Evolutionary conservation across 2,888 invertebrate genomes (phyloP), one percentile per base, ranked within the genome.

Genomic region (Ommatoiulus sabulosus): DNA sequence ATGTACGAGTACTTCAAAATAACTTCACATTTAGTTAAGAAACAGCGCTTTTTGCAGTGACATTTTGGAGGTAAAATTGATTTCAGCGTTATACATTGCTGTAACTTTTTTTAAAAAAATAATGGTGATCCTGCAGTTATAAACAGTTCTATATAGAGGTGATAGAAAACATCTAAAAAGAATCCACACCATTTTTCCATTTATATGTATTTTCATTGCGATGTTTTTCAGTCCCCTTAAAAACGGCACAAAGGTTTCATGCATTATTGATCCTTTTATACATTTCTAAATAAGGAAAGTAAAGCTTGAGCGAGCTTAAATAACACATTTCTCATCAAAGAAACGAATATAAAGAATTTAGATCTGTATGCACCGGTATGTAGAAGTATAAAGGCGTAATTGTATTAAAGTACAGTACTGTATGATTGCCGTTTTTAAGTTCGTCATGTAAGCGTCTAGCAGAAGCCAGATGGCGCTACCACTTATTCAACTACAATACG

Each of bases 281-380:
- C 44, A 12, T 44, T 44, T 10, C 43, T 35, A 44, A 85, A 85
- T 44, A n/a, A 44, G 85, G 85, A 44, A 85, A 72, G 10, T 72
- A 72, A 72, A 72, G 72, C 72, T 72, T 10, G 72, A 72, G 3
- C 24, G 72, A 72, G 72, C 24, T 72, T 72, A 72, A 72, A 72
- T 72, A 72, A 72, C 24, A 8, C 72, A 72, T 7, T 72, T 24
- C n/a, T n/a, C 72, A 72, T 24, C 72, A 72, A 72, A 72, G 72
- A n/a, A 57, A 24, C 72, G 72, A 20, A 3, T 72, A n/a, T 2
- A 72, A 72, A 8, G 12, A 12, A 57, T 57, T 57, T 57, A 46
- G 7, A 3, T n/a, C n/a, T 35, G 35, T 35, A 35, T 2, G 35
- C 35, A 35, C 35, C 35, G 35, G 2, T 35, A 48, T 46, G 0